Percentiles rank a stretch among this genome's conserved stretches.
Evolutionary conservation across 2,797 vertebrate genomes (phyloP).

Genomic region (Adrianichthys oophorus): DNA sequence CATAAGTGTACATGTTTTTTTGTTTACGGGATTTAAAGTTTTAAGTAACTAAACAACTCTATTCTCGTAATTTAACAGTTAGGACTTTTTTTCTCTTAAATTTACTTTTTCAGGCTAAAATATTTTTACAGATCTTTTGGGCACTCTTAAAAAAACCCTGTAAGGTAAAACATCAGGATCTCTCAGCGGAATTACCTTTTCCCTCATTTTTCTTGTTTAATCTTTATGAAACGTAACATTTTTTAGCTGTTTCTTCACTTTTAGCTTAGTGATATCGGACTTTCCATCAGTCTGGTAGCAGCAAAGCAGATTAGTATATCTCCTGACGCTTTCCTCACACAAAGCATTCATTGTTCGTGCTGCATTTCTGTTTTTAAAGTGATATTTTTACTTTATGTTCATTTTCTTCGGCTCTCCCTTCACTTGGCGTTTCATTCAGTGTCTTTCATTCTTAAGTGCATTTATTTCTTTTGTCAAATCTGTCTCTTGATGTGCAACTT

Average conservation of each 20-base stretch:
- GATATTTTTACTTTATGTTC: slow-evolving; percentile 1
- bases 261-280: background rate
- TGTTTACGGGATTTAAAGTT: too few relatives aligned
- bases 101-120: too few relatives aligned
- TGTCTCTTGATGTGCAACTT: slow-evolving; percentile 17
- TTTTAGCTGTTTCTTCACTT: background rate
- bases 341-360: slow-evolving; percentile 5
- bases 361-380: slow-evolving; percentile 10
- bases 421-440: slow-evolving; percentile 5
- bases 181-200: background rate
- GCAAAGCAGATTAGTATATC: background rate
- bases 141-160: too few relatives aligned
- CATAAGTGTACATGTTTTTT: too few relatives aligned
- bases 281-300: background rate
- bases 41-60: too few relatives aligned
- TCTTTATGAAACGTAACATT: too few relatives aligned
- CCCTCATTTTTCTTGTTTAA: background rate
- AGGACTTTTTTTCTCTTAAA: too few relatives aligned
- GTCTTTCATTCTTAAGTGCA: slow-evolving; percentile 5
- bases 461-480: slow-evolving; percentile 1
- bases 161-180: too few relatives aligned
- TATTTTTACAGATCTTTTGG: too few relatives aligned
- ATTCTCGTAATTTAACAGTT: too few relatives aligned
- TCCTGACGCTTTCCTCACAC: background rate
- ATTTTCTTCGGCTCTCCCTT: slow-evolving; percentile 1